phyloP scores from a whole-genome alignment of 2,113 vertebrate genomes.

The Litocranius walleri region DNA sequence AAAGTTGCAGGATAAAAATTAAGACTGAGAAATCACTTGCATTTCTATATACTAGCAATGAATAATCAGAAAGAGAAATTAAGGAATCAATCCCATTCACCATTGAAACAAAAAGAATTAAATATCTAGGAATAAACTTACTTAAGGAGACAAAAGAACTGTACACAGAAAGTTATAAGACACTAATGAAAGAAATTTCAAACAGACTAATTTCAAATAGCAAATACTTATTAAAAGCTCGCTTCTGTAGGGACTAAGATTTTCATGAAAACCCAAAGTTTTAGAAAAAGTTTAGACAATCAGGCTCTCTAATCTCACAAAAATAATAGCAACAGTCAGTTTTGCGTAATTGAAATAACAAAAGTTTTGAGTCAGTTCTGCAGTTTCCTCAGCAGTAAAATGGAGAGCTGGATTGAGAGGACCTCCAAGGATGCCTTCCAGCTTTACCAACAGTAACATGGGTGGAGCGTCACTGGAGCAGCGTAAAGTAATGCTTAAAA shows the following conservation, averaged over 20 bases:
- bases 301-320: neutral
- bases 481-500: too few relatives aligned
- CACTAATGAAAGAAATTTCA: neutral
- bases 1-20: neutral
- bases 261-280: neutral
- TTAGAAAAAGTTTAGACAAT: neutral
- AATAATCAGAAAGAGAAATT: neutral
- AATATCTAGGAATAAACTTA: neutral
- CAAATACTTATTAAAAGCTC: neutral
- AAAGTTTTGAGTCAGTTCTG: neutral
- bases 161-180: neutral
- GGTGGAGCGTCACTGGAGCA: accelerated
- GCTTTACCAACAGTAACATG: neutral
- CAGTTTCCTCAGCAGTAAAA: neutral
- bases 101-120: neutral
- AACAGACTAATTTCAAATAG: neutral
- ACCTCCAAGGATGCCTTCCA: neutral
- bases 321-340: neutral
- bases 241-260: neutral
- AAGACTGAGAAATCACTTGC: neutral
- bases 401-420: neutral
- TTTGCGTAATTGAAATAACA: neutral
- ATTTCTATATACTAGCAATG: neutral
- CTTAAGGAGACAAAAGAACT: neutral
- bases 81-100: neutral